Evolutionary conservation across 2,113 vertebrate genomes (phyloP).

Genomic region (Sterrhoptilus dennistouni): DNA sequence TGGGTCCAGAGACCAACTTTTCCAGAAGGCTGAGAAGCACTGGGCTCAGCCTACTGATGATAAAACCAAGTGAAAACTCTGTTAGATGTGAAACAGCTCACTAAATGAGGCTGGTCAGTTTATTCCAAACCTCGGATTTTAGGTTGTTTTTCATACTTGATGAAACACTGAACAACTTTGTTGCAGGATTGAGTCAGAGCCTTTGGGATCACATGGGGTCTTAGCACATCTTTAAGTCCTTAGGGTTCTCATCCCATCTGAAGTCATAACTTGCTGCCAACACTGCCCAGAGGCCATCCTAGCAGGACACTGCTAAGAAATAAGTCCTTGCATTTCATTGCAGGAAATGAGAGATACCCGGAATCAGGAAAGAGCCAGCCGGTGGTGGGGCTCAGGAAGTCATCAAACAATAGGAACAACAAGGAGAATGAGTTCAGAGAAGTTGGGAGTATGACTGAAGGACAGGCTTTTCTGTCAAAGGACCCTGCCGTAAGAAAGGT

Average conservation of each 20-base stretch:
- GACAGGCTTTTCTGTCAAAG: slow-evolving; percentile 51
- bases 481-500: slow-evolving; percentile 70
- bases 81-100: neutral
- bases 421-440: slow-evolving; percentile 75
- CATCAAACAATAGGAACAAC: slow-evolving; percentile 73
- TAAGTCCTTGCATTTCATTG: neutral
- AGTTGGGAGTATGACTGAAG: slow-evolving; percentile 56
- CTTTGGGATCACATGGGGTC: neutral
- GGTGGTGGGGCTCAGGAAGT: slow-evolving; percentile 63
- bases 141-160: neutral
- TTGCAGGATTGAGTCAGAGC: neutral
- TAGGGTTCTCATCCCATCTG: neutral
- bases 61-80: neutral
- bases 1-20: neutral
- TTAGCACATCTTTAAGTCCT: neutral
- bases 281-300: neutral
- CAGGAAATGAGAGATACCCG: slow-evolving; percentile 58
- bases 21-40: neutral
- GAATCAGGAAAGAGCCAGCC: slow-evolving; percentile 57
- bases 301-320: neutral
- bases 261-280: neutral
- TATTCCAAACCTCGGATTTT: neutral
- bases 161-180: neutral
- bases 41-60: neutral
- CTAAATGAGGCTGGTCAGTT: neutral